These are phyloP conservation scores for Ammodytes dubius DNA, from an alignment of 2,113 vertebrate genomes.

Conservation along the genomic window DNA sequence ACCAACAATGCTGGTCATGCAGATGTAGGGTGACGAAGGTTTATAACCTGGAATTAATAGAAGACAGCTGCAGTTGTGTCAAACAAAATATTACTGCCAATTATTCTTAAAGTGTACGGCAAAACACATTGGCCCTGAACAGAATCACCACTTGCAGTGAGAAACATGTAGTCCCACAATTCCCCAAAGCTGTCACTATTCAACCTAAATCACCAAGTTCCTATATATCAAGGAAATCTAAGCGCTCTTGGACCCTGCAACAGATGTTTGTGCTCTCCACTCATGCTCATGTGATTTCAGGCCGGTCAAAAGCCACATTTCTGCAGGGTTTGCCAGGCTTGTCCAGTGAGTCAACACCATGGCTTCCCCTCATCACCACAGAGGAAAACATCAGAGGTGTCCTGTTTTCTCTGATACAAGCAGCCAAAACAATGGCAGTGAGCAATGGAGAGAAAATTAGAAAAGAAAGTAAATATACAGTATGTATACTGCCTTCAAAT, in stretches of 20 bases:
- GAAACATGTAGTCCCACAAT: not conserved
- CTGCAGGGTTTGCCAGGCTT: constrained; percentile 28
- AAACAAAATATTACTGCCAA: not conserved
- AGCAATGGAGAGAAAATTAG: not conserved
- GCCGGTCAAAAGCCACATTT: constrained; percentile 61
- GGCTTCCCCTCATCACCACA: constrained; percentile 54
- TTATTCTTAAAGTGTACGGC: not conserved
- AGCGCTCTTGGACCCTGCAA: constrained; percentile 19
- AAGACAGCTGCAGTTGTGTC: not conserved
- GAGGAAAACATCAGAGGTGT: constrained; percentile 53
- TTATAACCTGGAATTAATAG: not conserved
- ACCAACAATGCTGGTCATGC: not conserved
- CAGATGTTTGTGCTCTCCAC: constrained; percentile 55
- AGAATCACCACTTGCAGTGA: not conserved
- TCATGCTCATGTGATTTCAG: constrained; percentile 56
- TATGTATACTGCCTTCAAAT: not conserved
- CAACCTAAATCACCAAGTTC: constrained; percentile 31
- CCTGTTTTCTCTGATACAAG: constrained; percentile 26
- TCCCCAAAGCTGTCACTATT: constrained; percentile 9
- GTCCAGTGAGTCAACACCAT: constrained; percentile 57
- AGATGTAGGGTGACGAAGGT: not conserved
- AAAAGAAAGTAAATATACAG: not conserved
- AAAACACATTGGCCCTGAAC: not conserved
- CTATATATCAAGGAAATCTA: constrained; percentile 48
- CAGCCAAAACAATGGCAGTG: constrained; percentile 31